Percentiles rank a stretch among this genome's conserved stretches.
Conservation (phyloP, 2,888 invertebrate species). For the Dascillus cervinus region DNA sequence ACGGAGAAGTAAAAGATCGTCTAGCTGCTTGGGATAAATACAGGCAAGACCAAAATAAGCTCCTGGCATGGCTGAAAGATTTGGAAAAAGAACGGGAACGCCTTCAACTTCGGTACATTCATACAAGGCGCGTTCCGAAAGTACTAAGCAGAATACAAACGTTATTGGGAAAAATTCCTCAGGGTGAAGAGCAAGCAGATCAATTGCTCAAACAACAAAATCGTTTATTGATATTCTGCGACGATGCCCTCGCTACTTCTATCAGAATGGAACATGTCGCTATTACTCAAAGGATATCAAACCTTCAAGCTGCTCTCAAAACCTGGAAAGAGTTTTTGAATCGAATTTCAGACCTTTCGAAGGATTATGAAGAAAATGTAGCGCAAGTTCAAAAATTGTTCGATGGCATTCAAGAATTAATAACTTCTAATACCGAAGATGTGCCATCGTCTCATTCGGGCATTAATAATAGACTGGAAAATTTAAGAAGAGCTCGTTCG, state of each 20-base stretch:
- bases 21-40: conserved; percentile 74
- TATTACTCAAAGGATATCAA: conserved; percentile 67
- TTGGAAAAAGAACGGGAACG: conserved; percentile 71
- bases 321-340: conserved; percentile 74
- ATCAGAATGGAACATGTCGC: conserved; percentile 77
- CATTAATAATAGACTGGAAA: conserved; percentile 57
- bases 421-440: conserved; percentile 49
- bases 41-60: conserved; percentile 58
- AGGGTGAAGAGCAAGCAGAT: conserved; percentile 58
- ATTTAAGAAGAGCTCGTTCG: conserved; percentile 52
- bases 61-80: conserved; percentile 73
- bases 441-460: conserved; percentile 53
- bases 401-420: conserved; percentile 54
- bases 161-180: conserved; percentile 60
- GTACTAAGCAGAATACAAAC: conserved; percentile 60
- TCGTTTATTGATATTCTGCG: conserved; percentile 60
- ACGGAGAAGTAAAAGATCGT: conserved; percentile 63
- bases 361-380: conserved; percentile 56
- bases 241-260: conserved; percentile 68
- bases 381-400: conserved; percentile 54
- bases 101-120: conserved; percentile 72
- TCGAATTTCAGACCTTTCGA: conserved; percentile 56
- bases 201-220: conserved; percentile 59
- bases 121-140: conserved; percentile 66
- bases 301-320: conserved; percentile 69